These are phyloP conservation scores for Oegoconia quadripuncta DNA, from an alignment of 2,888 invertebrate species.

Conservation along the genomic window DNA sequence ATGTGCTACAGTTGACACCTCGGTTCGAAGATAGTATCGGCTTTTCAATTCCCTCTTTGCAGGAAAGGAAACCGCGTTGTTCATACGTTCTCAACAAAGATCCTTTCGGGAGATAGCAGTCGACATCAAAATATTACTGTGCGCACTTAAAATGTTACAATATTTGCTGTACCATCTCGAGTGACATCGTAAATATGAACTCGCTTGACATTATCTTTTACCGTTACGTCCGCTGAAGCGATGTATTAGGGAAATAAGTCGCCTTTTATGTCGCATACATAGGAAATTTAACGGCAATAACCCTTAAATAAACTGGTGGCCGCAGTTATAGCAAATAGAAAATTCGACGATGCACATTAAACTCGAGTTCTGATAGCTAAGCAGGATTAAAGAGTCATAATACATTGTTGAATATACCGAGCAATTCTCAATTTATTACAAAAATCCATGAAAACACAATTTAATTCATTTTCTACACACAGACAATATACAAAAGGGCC, in stretches of 20 bases:
- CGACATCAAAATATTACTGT: constrained; percentile 18
- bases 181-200: constrained; percentile 49
- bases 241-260: constrained; percentile 60
- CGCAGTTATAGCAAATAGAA: constrained; percentile 26
- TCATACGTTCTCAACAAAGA: constrained; percentile 4
- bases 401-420: neutral
- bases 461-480: too few relatives aligned
- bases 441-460: too few relatives aligned
- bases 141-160: constrained; percentile 18
- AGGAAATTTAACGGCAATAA: constrained; percentile 54
- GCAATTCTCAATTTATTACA: neutral
- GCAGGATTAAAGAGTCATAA: neutral
- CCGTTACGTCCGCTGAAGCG: constrained; percentile 36
- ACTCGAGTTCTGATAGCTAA: constrained; percentile 13
- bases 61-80: constrained; percentile 1
- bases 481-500: too few relatives aligned
- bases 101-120: constrained; percentile 8
- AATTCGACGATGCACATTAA: constrained; percentile 29
- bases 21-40: too few relatives aligned
- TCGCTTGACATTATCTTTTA: constrained; percentile 39
- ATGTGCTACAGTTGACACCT: too few relatives aligned
- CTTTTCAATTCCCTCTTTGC: neutral
- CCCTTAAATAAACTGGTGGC: constrained; percentile 26
- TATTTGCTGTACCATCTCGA: constrained; percentile 34
- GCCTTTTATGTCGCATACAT: constrained; percentile 45